Evolutionary conservation across 2,113 vertebrate genomes (phyloP).

Genomic region (Xenotilapia caudafasciata): DNA sequence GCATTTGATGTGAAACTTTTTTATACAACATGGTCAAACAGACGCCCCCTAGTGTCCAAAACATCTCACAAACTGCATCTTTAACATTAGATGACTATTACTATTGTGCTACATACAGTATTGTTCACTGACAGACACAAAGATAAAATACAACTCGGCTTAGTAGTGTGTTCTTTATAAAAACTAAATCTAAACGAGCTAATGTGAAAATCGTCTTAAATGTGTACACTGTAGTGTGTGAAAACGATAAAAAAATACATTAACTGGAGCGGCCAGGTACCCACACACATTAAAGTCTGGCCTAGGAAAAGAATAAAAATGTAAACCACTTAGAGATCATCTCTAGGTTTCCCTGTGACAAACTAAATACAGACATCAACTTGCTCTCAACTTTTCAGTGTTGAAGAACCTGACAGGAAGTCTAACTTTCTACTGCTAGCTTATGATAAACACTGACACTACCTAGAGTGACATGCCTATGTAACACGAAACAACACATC

Average conservation of each 20-base stretch:
- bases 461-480: conserved; percentile 64
- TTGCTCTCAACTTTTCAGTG: conserved; percentile 38
- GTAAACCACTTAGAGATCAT: conserved; percentile 14
- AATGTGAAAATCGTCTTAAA: conserved; percentile 34
- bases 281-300: conserved; percentile 3
- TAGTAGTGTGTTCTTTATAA: conserved; percentile 53
- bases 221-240: conserved; percentile 42
- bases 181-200: conserved; percentile 49
- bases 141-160: conserved; percentile 45
- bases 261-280: conserved; percentile 2
- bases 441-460: conserved; percentile 52
- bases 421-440: conserved; percentile 54
- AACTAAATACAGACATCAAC: conserved; percentile 39
- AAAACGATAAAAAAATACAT: conserved; percentile 59
- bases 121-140: conserved; percentile 47
- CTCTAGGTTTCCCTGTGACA: conserved; percentile 14
- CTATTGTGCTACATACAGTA: conserved; percentile 67
- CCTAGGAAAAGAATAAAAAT: conserved; percentile 4
- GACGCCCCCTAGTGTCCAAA: not conserved
- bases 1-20: not conserved
- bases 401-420: conserved; percentile 29
- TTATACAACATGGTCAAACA: not conserved
- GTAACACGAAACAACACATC: conserved; percentile 57
- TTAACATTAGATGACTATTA: conserved; percentile 33
- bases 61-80: conserved; percentile 49